These are phyloP conservation scores for Orius insidiosus DNA, from an alignment of 1,140 invertebrate species.

Conservation along the genomic window DNA sequence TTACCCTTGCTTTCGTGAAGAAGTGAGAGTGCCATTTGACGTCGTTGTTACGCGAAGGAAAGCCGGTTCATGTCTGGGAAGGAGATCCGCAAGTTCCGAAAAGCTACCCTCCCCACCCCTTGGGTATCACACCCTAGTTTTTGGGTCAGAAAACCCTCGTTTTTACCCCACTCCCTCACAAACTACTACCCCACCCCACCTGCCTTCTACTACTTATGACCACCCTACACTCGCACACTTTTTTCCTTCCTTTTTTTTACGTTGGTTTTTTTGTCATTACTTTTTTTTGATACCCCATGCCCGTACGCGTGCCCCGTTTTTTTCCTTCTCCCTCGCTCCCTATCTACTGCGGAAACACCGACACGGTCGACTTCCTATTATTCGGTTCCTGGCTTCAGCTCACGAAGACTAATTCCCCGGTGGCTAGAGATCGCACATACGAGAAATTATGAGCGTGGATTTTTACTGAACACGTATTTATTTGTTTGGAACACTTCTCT, in stretches of 20 bases:
- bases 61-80: not conserved
- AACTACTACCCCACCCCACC: slow-evolving; percentile 7
- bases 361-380: no score
- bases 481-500: no score
- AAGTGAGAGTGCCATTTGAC: slow-evolving; percentile 14
- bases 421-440: no score
- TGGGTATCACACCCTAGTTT: slow-evolving; percentile 4
- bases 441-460: no score
- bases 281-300: not conserved
- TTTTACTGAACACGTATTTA: no score
- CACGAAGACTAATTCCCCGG: no score
- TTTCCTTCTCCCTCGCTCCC: no score
- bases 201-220: slow-evolving; percentile 4
- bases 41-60: slow-evolving; percentile 8
- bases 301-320: no score
- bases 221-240: slow-evolving; percentile 1
- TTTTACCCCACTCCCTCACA: slow-evolving; percentile 4
- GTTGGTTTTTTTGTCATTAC: no score
- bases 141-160: slow-evolving; percentile 6
- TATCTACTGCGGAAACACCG: no score
- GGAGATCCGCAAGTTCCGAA: no score
- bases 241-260: slow-evolving; percentile 2
- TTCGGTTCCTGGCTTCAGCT: no score
- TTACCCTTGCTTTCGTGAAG: slow-evolving; percentile 14
- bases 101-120: slow-evolving; percentile 3